Base-by-base conservation (phyloP, 2,797 vertebrate species). In the Ctenosaura bakeri region DNA sequence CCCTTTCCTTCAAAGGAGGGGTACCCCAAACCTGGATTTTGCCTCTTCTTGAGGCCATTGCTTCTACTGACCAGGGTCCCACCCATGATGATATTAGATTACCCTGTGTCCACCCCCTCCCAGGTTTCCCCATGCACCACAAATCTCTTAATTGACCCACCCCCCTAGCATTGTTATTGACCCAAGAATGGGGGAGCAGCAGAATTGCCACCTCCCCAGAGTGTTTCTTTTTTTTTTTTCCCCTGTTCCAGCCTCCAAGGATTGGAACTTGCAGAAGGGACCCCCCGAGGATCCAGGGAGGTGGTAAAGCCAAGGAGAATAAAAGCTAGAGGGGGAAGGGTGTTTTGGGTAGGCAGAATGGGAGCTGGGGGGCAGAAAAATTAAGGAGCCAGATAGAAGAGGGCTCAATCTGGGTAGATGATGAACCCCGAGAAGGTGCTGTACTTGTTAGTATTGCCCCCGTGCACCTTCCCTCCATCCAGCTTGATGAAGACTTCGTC, bases 371-470 rank as follows among this genome's bases (percentile, higher is more conserved):
- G 59, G 18, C 18, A 12, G 18, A 69, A 29, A 69, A 32, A 69
- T 46, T 32, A 69, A 10, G 66, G 66, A 32, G 29, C 10, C 29
- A 50, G 35, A 29, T 69, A 10, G 66, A 69, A 13, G 76, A 8
- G 18, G 56, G 89, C 90, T 99, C 98, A 99, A 97, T 99, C 98
- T 1, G 98, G 98, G 96, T 99, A 99, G 97, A 99, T 98, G 97
- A 99, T 98, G 97, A 99, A 99, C 92, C 99, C 99, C 0, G 98
- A 99, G 97, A 99, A 99, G 94, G 99, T 99, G 98, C 98, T 99
- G 97, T 99, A 99, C 95, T 99, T 99, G 97, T 99, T 99, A 96
- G 98, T 99, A 97, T 99, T 99, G 86, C 99, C 99, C 2, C 99
- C 99, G 1, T 99, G 99, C 91, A 99, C 99, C 96, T 99, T 99